These are phyloP conservation scores for Geopemphigus sp. DNA, from an alignment of 1,140 invertebrate genomes.

Conservation along the genomic window DNA sequence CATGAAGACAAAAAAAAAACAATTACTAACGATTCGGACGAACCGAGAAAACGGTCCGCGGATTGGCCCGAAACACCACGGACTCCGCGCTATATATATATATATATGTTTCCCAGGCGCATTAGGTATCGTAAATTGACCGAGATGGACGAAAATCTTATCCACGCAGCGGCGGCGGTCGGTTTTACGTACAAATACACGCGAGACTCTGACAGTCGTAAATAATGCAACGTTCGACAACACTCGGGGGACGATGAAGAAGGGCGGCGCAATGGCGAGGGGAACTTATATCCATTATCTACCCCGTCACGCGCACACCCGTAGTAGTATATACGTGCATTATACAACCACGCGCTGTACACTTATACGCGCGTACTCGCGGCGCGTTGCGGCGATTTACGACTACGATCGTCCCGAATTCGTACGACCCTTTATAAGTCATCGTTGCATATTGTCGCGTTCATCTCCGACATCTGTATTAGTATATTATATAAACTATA, in stretches of 20 bases:
- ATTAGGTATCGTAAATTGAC: neutral
- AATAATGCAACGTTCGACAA: constrained; percentile 26
- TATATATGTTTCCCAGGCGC: no score
- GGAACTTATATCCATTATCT: constrained; percentile 24
- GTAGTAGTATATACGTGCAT: no score
- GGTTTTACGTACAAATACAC: neutral
- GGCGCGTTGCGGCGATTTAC: neutral
- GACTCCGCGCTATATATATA: no score
- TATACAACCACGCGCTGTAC: neutral
- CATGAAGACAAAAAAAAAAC: no score
- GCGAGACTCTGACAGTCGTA: neutral
- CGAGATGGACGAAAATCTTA: neutral
- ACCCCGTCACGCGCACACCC: neutral
- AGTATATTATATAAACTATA: no score
- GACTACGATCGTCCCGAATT: neutral
- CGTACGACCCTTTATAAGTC: neutral
- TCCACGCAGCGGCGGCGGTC: neutral
- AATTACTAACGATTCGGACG: no score
- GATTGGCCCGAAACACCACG: neutral
- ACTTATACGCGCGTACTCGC: neutral
- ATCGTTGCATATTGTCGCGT: neutral
- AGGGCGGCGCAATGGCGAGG: no score
- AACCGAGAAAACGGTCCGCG: no score
- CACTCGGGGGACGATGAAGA: neutral
- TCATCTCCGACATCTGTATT: neutral